phyloP scores from a whole-genome alignment of 2,888 invertebrate genomes.

The Leptinotarsa rubiginosa region DNA sequence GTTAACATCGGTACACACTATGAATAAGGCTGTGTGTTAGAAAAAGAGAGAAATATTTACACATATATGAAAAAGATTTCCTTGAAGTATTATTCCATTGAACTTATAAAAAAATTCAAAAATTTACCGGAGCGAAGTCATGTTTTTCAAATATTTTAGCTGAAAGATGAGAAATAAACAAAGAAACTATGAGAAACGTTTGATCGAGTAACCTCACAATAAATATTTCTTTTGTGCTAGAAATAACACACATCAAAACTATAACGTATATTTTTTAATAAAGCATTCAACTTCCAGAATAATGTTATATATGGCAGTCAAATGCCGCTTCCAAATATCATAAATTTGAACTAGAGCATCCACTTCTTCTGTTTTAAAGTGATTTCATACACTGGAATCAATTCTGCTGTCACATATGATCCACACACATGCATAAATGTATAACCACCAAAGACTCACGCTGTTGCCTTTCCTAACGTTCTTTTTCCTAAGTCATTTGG shows the following conservation, averaged over 20 bases:
- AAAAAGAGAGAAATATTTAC: too few species aligned
- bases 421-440: slow-evolving; percentile 60
- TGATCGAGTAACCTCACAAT: neutral
- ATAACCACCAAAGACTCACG: slow-evolving; percentile 43
- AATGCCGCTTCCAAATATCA: slow-evolving; percentile 33
- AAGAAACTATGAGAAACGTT: neutral
- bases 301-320: slow-evolving; percentile 35
- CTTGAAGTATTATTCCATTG: too few species aligned
- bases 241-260: neutral
- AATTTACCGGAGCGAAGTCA: too few species aligned
- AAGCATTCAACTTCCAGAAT: slow-evolving; percentile 6
- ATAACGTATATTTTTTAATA: slow-evolving; percentile 19
- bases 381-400: slow-evolving; percentile 52
- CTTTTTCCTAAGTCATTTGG: slow-evolving; percentile 53
- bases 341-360: slow-evolving; percentile 29
- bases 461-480: slow-evolving; percentile 23
- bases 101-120: too few species aligned
- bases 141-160: too few species aligned
- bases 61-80: too few species aligned
- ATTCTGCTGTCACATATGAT: slow-evolving; percentile 57
- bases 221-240: neutral
- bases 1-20: too few species aligned
- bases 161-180: too few species aligned
- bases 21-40: too few species aligned
- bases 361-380: slow-evolving; percentile 47